phyloP scores from a whole-genome alignment of 1,140 invertebrate genomes.

The Zaprionus gabonicus region DNA sequence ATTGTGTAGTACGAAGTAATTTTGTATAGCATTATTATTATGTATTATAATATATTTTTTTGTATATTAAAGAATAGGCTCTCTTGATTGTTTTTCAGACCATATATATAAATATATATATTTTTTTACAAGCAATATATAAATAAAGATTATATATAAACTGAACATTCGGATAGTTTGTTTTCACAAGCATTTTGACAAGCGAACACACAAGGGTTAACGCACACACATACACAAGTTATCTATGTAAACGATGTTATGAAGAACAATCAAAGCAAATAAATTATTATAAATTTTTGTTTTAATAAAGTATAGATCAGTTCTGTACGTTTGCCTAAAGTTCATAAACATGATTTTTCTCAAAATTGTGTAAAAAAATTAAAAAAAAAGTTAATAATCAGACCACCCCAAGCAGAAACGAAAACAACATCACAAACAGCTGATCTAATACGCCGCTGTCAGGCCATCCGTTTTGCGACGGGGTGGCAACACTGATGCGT shows the following conservation, averaged over 20 bases:
- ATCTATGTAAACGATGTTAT: constrained; percentile 8
- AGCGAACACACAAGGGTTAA: constrained; percentile 21
- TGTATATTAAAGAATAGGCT: constrained; percentile 63
- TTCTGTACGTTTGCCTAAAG: constrained; percentile 7
- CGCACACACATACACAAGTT: not conserved
- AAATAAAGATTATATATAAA: constrained; percentile 7
- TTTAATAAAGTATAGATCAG: not conserved
- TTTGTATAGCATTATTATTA: constrained; percentile 82
- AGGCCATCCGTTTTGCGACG: constrained; percentile 40
- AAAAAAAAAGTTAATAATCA: constrained; percentile 19
- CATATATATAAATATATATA: constrained; percentile 5
- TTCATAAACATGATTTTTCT: constrained; percentile 27
- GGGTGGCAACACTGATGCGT: constrained; percentile 62
- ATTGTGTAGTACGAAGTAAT: constrained; percentile 79
- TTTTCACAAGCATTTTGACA: not conserved
- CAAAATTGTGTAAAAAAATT: constrained; percentile 38
- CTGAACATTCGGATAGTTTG: not conserved
- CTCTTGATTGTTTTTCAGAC: constrained; percentile 68
- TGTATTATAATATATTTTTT: constrained; percentile 51
- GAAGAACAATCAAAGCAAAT: not conserved
- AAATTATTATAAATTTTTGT: not conserved
- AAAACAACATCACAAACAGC: constrained; percentile 42
- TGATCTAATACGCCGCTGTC: constrained; percentile 43
- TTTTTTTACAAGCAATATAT: constrained; percentile 5
- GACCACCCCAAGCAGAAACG: constrained; percentile 10